phyloP scores from a whole-genome alignment of 1,140 invertebrate genomes.

The Bicyclus anynana region DNA sequence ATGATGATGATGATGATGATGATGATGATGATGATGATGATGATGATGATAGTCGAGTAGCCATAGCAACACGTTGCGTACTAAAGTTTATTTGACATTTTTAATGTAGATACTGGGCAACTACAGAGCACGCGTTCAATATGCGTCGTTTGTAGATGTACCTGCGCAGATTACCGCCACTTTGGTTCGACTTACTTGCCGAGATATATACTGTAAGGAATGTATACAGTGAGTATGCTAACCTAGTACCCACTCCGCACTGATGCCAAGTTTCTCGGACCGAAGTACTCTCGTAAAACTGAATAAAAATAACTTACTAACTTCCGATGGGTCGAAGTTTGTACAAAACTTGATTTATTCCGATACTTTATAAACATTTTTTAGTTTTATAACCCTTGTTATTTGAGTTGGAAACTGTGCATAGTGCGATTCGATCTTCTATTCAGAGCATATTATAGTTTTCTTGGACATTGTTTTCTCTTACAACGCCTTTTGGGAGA shows the following conservation, averaged over 20 bases:
- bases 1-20: too few species aligned
- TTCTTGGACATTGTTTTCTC: background rate
- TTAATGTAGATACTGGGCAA: too few species aligned
- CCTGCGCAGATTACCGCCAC: too few species aligned
- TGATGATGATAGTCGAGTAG: too few species aligned
- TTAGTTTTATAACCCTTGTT: slow-evolving; percentile 2
- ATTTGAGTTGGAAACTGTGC: background rate
- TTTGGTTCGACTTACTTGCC: too few species aligned
- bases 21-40: too few species aligned
- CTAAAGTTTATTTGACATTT: too few species aligned
- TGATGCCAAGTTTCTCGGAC: slow-evolving; percentile 11
- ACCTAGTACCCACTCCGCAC: background rate
- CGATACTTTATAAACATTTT: slow-evolving; percentile 10
- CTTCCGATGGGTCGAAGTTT: slow-evolving; percentile 11
- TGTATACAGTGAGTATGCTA: slow-evolving; percentile 10
- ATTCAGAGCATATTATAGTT: background rate
- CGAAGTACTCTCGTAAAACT: slow-evolving; percentile 13
- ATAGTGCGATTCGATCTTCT: background rate
- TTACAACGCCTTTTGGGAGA: background rate
- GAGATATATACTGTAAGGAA: background rate
- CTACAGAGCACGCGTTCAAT: too few species aligned
- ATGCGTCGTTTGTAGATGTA: too few species aligned
- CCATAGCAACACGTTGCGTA: too few species aligned
- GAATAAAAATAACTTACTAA: slow-evolving; percentile 16
- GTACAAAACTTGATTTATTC: slow-evolving; percentile 10